phyloP scores from a whole-genome alignment of 2,888 invertebrate species.

The Hypselothyrea guttata region DNA sequence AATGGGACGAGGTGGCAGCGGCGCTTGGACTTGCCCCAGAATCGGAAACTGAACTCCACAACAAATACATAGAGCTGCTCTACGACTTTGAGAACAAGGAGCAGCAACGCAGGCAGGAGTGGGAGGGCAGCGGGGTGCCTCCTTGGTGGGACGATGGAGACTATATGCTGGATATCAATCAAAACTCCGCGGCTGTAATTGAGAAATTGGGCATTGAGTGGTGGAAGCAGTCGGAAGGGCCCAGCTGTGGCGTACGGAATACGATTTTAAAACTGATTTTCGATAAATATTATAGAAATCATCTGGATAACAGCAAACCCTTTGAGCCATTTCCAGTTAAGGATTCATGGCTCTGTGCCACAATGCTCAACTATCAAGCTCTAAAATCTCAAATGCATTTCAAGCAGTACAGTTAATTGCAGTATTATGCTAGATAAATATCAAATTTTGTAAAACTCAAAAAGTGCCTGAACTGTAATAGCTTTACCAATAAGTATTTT shows the following conservation, averaged over 20 bases:
- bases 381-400: conserved; percentile 29
- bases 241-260: conserved; percentile 13
- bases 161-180: conserved; percentile 6
- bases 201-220: neutral
- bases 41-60: conserved; percentile 20
- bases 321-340: conserved; percentile 35
- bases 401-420: conserved; percentile 15
- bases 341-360: conserved; percentile 41
- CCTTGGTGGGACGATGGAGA: conserved; percentile 46
- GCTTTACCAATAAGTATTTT: too few relatives aligned
- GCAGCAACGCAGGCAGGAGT: conserved; percentile 18
- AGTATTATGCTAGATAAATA: neutral
- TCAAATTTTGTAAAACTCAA: neutral
- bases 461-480: too few relatives aligned
- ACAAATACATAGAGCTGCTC: conserved; percentile 35
- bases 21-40: conserved; percentile 24
- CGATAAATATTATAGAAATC: conserved; percentile 36
- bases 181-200: neutral
- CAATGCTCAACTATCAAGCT: conserved; percentile 35
- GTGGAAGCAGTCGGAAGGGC: neutral
- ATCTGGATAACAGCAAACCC: conserved; percentile 20
- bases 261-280: conserved; percentile 32
- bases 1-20: conserved; percentile 38
- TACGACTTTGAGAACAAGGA: conserved; percentile 32
- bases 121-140: conserved; percentile 12